phyloP scores from a whole-genome alignment of 1,140 invertebrate genomes.

The Oreohelix idahoensis region DNA sequence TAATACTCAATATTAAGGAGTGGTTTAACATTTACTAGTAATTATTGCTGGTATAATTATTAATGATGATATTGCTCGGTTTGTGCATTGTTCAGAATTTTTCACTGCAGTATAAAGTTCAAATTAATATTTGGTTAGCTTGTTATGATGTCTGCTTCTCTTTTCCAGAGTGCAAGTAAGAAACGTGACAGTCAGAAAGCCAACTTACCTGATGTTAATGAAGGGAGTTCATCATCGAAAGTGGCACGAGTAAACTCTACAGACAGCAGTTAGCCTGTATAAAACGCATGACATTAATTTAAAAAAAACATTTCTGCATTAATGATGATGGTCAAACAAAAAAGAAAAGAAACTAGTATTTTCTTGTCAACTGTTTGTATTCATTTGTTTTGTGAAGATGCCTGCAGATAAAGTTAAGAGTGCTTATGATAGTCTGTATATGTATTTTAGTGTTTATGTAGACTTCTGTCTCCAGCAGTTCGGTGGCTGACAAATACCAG shows the following conservation, averaged over 20 bases:
- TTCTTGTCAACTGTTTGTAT: neutral
- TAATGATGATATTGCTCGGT: too few relatives aligned
- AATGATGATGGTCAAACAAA: neutral
- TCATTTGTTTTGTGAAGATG: neutral
- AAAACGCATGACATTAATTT: neutral
- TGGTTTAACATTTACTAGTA: too few relatives aligned
- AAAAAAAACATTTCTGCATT: neutral
- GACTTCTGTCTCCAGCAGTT: neutral
- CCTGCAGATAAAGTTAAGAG: neutral
- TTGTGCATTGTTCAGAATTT: too few relatives aligned
- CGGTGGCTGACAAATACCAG: too few relatives aligned
- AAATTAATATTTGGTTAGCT: too few relatives aligned
- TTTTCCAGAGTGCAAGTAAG: conserved; percentile 60
- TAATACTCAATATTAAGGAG: too few relatives aligned
- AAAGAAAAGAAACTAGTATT: neutral
- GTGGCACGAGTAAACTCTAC: conserved; percentile 51
- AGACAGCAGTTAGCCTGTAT: conserved; percentile 47
- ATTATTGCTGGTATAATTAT: too few relatives aligned
- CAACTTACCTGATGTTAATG: conserved; percentile 52
- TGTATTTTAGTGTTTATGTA: neutral
- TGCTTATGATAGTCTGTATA: neutral
- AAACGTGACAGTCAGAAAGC: conserved; percentile 64
- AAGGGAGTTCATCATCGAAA: conserved; percentile 55
- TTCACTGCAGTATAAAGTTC: too few relatives aligned
- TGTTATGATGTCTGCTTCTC: neutral